phyloP scores from a whole-genome alignment of 2,797 vertebrate genomes.

The Diplodus sargus region DNA sequence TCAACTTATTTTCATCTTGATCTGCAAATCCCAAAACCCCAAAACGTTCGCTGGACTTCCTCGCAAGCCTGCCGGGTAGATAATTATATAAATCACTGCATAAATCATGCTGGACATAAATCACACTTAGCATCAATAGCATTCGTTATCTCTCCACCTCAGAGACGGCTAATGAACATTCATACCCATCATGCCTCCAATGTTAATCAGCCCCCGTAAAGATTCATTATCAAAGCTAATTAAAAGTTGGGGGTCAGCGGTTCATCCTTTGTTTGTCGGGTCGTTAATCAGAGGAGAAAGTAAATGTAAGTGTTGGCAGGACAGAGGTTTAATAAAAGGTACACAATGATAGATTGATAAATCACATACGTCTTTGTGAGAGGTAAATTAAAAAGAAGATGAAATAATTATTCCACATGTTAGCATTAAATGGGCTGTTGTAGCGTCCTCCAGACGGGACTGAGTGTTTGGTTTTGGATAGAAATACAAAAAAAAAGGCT shows the following conservation, averaged over 20 bases:
- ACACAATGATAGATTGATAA: slow-evolving; percentile 43
- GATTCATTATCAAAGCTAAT: slow-evolving; percentile 63
- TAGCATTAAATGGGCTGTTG: background rate
- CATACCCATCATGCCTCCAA: slow-evolving; percentile 29
- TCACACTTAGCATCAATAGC: slow-evolving; percentile 27
- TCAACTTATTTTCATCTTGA: background rate
- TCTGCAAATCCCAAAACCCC: background rate
- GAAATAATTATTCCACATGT: background rate
- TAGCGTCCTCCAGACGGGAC: background rate
- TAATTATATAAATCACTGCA: slow-evolving; percentile 44
- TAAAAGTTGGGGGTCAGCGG: slow-evolving; percentile 47
- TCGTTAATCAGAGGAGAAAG: slow-evolving; percentile 32
- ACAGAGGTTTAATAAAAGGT: slow-evolving; percentile 10
- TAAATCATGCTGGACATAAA: slow-evolving; percentile 43
- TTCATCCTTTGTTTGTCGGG: slow-evolving; percentile 42
- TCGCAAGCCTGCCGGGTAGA: slow-evolving; percentile 10
- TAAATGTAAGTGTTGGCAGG: slow-evolving; percentile 26
- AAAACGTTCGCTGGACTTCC: slow-evolving; percentile 11
- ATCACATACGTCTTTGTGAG: slow-evolving; percentile 22
- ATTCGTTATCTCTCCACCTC: slow-evolving; percentile 45
- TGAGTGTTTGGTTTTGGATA: background rate
- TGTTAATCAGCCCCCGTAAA: slow-evolving; percentile 49
- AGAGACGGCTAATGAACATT: slow-evolving; percentile 36
- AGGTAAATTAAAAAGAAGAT: slow-evolving; percentile 11
- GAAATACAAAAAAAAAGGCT: background rate